These are phyloP conservation scores for Pycnomerus fuliginosus DNA, from an alignment of 2,888 invertebrate genomes.

Conservation along the genomic window DNA sequence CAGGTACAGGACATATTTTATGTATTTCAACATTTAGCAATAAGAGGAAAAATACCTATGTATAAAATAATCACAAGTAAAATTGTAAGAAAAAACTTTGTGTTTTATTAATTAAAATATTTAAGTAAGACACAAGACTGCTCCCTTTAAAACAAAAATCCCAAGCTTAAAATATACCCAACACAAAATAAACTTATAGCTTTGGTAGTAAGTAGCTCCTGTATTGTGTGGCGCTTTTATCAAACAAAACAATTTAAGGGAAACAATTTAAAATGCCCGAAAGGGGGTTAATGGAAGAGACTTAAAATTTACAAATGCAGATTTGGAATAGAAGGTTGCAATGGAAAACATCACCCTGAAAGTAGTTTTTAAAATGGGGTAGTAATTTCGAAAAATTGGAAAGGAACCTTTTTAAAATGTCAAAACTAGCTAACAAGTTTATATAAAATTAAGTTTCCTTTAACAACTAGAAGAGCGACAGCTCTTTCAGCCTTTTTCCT, in stretches of 20 bases:
- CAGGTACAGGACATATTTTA: too few relatives aligned
- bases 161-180: conserved; percentile 13
- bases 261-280: conserved; percentile 5
- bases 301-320: conserved; percentile 14
- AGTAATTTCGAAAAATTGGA: too few relatives aligned
- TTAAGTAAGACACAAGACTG: too few relatives aligned
- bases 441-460: conserved; percentile 22
- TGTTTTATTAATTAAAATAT: too few relatives aligned
- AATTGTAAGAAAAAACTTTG: too few relatives aligned
- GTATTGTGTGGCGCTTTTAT: conserved; percentile 4
- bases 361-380: conserved; percentile 8
- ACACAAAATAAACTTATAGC: conserved; percentile 9
- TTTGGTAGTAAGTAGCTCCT: background rate
- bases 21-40: too few relatives aligned
- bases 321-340: too few relatives aligned
- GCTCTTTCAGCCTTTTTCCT: conserved; percentile 33
- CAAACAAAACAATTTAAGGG: conserved; percentile 1
- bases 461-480: conserved; percentile 18
- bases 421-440: conserved; percentile 20
- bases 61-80: too few relatives aligned
- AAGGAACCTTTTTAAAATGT: conserved; percentile 14
- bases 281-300: conserved; percentile 6
- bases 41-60: too few relatives aligned
- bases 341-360: too few relatives aligned
- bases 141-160: background rate